These are phyloP conservation scores for Itoplectis maculator DNA, from an alignment of 2,888 invertebrate genomes.

Conservation along the genomic window DNA sequence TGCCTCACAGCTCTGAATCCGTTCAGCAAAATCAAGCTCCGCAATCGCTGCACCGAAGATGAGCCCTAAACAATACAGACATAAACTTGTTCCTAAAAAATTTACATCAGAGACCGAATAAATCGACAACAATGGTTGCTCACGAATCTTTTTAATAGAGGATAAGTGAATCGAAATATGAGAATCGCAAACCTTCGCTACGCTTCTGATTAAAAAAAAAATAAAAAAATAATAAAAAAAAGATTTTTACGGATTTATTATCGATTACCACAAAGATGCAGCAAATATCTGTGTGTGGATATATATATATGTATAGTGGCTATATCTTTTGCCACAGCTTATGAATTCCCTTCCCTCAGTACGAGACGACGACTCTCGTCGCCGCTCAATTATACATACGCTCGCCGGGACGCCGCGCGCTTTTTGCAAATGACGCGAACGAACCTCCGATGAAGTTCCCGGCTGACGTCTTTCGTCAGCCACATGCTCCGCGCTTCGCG, in stretches of 20 bases:
- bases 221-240: too few species aligned
- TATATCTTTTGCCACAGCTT: conserved; percentile 26
- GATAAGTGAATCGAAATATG: too few species aligned
- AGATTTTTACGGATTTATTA: conserved; percentile 4
- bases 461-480: conserved; percentile 42
- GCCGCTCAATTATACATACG: conserved; percentile 8
- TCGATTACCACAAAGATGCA: conserved; percentile 28
- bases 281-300: too few species aligned
- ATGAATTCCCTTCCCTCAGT: conserved; percentile 1
- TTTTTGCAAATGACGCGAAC: conserved; percentile 39
- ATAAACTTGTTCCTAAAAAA: too few species aligned
- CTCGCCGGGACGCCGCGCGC: not conserved
- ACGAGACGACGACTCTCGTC: conserved; percentile 21
- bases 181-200: too few species aligned
- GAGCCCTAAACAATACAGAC: not conserved
- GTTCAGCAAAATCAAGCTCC: not conserved
- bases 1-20: not conserved
- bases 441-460: not conserved
- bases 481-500: conserved; percentile 19
- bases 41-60: not conserved
- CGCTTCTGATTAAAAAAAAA: too few species aligned
- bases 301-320: too few species aligned
- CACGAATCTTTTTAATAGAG: too few species aligned
- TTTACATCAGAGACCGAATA: too few species aligned
- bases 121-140: too few species aligned